Base-by-base conservation (phyloP, 2,888 invertebrate species). In the Fragum whitleyi region DNA sequence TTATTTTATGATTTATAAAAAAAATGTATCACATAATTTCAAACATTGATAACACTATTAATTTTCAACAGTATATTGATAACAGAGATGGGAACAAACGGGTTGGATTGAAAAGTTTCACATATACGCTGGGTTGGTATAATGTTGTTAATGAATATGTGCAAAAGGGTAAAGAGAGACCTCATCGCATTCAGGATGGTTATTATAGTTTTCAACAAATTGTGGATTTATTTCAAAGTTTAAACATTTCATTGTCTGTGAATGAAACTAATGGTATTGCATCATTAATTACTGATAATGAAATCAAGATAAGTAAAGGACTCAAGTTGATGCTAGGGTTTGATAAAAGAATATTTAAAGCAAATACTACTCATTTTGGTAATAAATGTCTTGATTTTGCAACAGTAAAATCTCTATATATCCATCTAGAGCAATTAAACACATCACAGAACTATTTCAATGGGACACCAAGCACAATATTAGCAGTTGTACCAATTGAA, bases 361-460 rank as follows among this genome's bases (percentile, higher is more conserved):
- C 53, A n/a, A 67, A 74, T 71, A 39, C n/a, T 21, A 71, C 67
- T 39, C 70, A 75, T 72, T 26, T 36, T 62, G 79, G 73, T 2
- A 36, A 73, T 39, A 80, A 55, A 29, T 29, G 51, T 57, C 28
- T 80, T 47, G 72, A 80, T 69, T 80, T 76, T 68, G 79, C 79
- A 32, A 21, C 51, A n/a, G 19, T 62, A 55, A 75, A 75, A 26
- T 51, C 28, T 53, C 16, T 80, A 70, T 73, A 76, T 73, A 42
- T 80, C 21, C 80, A 80, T 80, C 68, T 80, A 5, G 70, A 80
- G 26, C 80, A 80, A 65, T 7, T 76, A 72, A 80, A 74, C 42
- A 76, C 42, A 16, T 42, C 76, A 47, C n/a, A 73, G 16, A 80
- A 76, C 57, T 76, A 28, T 59, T 69, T 76, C 69, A 32, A 76